These are phyloP conservation scores for Cyclophora punctaria DNA, from an alignment of 2,888 invertebrate genomes.

Conservation along the genomic window DNA sequence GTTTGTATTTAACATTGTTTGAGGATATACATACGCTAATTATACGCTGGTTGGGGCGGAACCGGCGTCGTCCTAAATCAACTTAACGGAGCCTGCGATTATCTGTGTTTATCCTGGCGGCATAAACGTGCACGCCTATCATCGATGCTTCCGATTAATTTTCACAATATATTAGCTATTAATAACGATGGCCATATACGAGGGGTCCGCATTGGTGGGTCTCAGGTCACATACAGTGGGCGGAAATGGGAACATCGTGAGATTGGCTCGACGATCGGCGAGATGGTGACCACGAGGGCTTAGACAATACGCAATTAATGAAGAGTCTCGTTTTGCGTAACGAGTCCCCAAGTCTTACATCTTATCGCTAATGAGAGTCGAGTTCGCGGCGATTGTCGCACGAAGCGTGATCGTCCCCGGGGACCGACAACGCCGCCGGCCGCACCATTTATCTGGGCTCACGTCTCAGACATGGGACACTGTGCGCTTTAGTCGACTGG, in stretches of 20 bases:
- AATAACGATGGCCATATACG: conserved; percentile 39
- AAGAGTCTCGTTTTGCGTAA: conserved; percentile 52
- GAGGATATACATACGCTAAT: not conserved
- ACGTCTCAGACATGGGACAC: conserved; percentile 5
- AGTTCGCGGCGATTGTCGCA: conserved; percentile 39
- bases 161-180: conserved; percentile 35
- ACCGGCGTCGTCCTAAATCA: conserved; percentile 45
- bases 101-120: conserved; percentile 57
- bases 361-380: conserved; percentile 57
- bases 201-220: conserved; percentile 21
- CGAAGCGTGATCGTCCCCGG: conserved; percentile 28
- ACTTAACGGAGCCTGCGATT: conserved; percentile 45
- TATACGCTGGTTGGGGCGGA: conserved; percentile 27
- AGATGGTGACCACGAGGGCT: conserved; percentile 37
- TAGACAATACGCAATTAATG: conserved; percentile 65
- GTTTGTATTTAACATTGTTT: no score
- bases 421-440: conserved; percentile 29
- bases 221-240: conserved; percentile 21
- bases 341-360: conserved; percentile 41
- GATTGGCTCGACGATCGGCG: conserved; percentile 44
- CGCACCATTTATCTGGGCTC: conserved; percentile 24
- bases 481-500: no score
- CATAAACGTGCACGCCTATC: conserved; percentile 47
- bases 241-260: conserved; percentile 46
- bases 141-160: conserved; percentile 60